Base-by-base conservation (phyloP, 2,797 vertebrate genomes). In the Acipenser oxyrinchus region DNA sequence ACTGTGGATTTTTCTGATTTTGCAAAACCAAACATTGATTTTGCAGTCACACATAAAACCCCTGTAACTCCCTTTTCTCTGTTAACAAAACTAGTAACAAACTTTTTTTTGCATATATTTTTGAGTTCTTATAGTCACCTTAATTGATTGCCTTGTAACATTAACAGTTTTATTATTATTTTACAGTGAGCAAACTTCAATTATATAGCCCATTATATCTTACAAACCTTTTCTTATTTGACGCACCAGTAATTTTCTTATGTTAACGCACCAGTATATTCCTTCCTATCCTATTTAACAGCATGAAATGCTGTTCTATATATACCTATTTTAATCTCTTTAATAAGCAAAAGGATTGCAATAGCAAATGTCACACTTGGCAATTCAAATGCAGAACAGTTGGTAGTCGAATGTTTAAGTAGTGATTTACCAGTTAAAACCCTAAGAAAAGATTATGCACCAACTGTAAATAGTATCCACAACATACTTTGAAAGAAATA, bases 321-420 rank as follows among this genome's bases (percentile, higher is more conserved):
- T 71, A 55, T 66, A 74, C 69, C 67, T 73, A 72, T 82, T 82
- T 77, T 71, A 84, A 83, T 84, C 83, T 82, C 75, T 78, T 82
- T 78, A 75, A 71, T 70, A 78, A 80, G 73, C 68, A 75, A 60
- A 79, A 76, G 70, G 69, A 79, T 77, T 80, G 63, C 74, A 71
- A 73, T 76, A 76, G 68, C 70, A 79, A 80, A 80, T 74, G 76
- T 59, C 65, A 65, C 59, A 51, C 69, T 74, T 75, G 78, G 69
- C 73, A 81, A 82, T 80, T 78, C 80, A 81, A 79, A 80, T 83
- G 74, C 69, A 76, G 71, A 79, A 61, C 75, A 78, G 77, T 80
- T 80, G 74, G 75, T 73, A 74, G 76, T 70, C 64, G 59, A 15
- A 73, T 72, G 66, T 76, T 74, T 70, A 75, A 70, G 65, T 48